These are phyloP conservation scores for Mormyrus lacerda DNA, from an alignment of 2,113 vertebrate species.

Conservation along the genomic window DNA sequence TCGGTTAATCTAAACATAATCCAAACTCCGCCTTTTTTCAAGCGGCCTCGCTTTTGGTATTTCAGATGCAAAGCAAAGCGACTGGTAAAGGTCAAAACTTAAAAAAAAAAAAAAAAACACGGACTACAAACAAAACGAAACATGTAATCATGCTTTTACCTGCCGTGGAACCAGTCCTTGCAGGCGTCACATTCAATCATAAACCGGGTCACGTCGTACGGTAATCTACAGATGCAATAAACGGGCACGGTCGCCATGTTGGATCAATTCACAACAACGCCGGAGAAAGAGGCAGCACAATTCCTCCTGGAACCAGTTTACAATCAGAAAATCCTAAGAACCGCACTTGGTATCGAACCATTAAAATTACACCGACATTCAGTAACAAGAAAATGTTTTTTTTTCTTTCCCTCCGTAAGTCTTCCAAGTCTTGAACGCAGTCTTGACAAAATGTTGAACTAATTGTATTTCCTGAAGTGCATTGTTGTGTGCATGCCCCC, in stretches of 20 bases:
- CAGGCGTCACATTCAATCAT: constrained; percentile 75
- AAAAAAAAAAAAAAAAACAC: background rate
- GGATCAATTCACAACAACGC: constrained; percentile 52
- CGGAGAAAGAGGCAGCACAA: constrained; percentile 20
- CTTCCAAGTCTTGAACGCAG: constrained; percentile 20
- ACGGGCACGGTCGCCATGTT: constrained; percentile 76
- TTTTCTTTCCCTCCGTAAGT: background rate
- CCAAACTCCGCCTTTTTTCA: constrained; percentile 23
- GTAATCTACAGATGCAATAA: constrained; percentile 71
- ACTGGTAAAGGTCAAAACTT: background rate
- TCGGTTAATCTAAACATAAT: constrained; percentile 13
- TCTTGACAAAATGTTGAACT: constrained; percentile 23
- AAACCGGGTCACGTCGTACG: constrained; percentile 74
- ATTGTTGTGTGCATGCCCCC: constrained; percentile 45
- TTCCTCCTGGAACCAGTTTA: constrained; percentile 7
- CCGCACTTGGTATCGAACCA: background rate
- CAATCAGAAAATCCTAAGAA: constrained; percentile 20
- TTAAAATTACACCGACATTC: background rate
- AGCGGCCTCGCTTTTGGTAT: constrained; percentile 23
- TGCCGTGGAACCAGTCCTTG: constrained; percentile 76
- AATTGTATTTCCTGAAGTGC: constrained; percentile 23
- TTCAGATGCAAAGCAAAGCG: constrained; percentile 9
- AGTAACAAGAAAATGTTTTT: background rate
- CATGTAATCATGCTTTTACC: constrained; percentile 46
- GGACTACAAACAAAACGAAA: background rate